Conservation (phyloP, 2,113 vertebrate genomes). For the Mohoua ochrocephala region DNA sequence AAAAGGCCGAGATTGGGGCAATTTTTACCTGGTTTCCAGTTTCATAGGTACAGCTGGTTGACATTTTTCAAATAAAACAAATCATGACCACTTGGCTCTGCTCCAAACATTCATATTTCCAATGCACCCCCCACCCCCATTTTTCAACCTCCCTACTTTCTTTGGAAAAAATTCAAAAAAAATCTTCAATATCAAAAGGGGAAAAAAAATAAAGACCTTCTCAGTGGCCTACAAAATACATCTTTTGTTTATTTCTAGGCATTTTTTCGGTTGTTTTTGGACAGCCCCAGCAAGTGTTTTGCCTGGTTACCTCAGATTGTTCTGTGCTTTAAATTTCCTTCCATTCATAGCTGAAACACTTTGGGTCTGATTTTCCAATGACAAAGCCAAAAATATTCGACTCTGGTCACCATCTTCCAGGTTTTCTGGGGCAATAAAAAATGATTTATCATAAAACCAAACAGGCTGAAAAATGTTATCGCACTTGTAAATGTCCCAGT, state of each 20-base stretch:
- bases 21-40: conserved; percentile 46
- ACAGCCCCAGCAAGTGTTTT: conserved; percentile 11
- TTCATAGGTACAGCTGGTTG: conserved; percentile 28
- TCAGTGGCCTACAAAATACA: neutral
- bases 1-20: neutral
- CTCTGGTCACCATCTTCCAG: conserved; percentile 38
- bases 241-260: conserved; percentile 9
- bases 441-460: conserved; percentile 5
- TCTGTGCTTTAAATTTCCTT: conserved; percentile 36
- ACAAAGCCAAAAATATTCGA: conserved; percentile 12
- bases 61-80: conserved; percentile 26
- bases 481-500: conserved; percentile 28
- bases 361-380: conserved; percentile 29
- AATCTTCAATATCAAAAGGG: neutral
- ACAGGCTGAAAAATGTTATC: conserved; percentile 37
- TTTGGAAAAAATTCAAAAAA: neutral
- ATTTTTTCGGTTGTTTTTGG: conserved; percentile 2
- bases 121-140: neutral
- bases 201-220: neutral
- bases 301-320: conserved; percentile 6
- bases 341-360: conserved; percentile 19
- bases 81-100: neutral
- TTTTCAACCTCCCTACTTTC: neutral
- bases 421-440: conserved; percentile 37
- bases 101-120: neutral